Evolutionary conservation across 2,797 vertebrate genomes (phyloP).

Genomic region (Varecia variegata): DNA sequence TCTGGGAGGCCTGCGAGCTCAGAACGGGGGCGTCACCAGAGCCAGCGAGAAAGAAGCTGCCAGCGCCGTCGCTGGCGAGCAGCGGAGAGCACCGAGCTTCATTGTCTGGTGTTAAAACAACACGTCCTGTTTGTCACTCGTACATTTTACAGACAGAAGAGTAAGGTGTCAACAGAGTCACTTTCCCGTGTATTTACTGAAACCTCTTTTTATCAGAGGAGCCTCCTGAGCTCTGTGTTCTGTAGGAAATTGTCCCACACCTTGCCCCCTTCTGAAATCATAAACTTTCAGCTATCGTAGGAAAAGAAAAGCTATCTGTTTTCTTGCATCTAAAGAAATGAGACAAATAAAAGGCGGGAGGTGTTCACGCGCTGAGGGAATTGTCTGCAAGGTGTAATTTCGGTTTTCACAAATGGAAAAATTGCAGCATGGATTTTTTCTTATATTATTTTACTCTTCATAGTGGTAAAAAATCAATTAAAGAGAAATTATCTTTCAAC

Average conservation of each 20-base stretch:
- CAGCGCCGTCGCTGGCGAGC: neutral
- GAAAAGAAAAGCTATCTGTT: neutral
- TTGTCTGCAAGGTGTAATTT: conserved; percentile 51
- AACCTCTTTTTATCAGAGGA: neutral
- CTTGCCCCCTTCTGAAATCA: neutral
- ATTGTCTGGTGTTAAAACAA: neutral
- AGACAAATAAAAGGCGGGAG: neutral
- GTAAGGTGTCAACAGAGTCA: neutral
- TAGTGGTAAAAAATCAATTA: conserved; percentile 71
- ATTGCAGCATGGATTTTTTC: conserved; percentile 52
- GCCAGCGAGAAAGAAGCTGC: neutral
- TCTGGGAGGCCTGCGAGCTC: neutral
- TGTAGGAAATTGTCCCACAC: neutral
- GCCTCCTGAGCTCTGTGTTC: neutral
- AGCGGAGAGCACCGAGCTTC: neutral
- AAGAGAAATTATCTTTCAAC: conserved; percentile 59
- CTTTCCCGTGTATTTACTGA: neutral
- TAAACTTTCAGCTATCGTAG: neutral
- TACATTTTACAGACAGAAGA: neutral
- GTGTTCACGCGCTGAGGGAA: neutral
- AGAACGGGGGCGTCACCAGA: neutral
- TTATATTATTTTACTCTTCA: conserved; percentile 61
- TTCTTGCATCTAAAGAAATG: conserved; percentile 49
- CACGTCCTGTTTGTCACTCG: conserved; percentile 1
- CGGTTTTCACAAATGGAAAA: conserved; percentile 67